Percentiles rank a stretch among this genome's conserved stretches.
These are phyloP conservation scores for Eustalomyia histrio DNA, from an alignment of 2,888 invertebrate genomes.

Conservation along the genomic window DNA sequence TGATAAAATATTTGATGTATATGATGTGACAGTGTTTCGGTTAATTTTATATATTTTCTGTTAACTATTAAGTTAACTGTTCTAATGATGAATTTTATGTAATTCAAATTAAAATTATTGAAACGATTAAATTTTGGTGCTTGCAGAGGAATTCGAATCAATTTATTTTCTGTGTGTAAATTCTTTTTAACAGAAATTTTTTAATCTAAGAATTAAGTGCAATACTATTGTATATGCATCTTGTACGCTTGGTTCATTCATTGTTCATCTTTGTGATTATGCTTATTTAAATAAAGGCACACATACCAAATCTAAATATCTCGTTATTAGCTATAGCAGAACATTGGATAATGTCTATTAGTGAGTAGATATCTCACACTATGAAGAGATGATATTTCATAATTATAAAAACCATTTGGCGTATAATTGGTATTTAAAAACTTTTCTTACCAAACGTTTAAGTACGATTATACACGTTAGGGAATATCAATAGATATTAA, in stretches of 20 bases:
- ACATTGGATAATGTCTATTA: slow-evolving; percentile 74
- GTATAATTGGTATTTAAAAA: slow-evolving; percentile 73
- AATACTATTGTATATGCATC: too few species aligned
- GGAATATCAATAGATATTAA: slow-evolving; percentile 11
- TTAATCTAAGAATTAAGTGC: too few species aligned
- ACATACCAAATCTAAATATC: slow-evolving; percentile 71
- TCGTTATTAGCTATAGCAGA: slow-evolving; percentile 75
- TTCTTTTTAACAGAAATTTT: too few species aligned
- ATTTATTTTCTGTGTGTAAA: too few species aligned
- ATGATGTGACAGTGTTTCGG: too few species aligned
- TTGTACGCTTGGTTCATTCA: background rate
- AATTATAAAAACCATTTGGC: slow-evolving; percentile 75
- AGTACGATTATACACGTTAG: slow-evolving; percentile 56
- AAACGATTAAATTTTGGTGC: too few species aligned
- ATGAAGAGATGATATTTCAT: slow-evolving; percentile 69
- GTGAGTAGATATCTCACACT: slow-evolving; percentile 44
- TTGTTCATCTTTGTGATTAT: background rate
- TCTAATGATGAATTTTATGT: too few species aligned
- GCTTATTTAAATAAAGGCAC: background rate
- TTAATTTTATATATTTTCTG: too few species aligned
- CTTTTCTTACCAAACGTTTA: slow-evolving; percentile 38
- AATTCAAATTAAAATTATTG: too few species aligned
- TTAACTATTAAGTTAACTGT: too few species aligned
- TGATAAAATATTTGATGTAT: too few species aligned
- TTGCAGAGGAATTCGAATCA: too few species aligned